Conservation (phyloP, 2,888 invertebrate species). For the Volucella inflata region DNA sequence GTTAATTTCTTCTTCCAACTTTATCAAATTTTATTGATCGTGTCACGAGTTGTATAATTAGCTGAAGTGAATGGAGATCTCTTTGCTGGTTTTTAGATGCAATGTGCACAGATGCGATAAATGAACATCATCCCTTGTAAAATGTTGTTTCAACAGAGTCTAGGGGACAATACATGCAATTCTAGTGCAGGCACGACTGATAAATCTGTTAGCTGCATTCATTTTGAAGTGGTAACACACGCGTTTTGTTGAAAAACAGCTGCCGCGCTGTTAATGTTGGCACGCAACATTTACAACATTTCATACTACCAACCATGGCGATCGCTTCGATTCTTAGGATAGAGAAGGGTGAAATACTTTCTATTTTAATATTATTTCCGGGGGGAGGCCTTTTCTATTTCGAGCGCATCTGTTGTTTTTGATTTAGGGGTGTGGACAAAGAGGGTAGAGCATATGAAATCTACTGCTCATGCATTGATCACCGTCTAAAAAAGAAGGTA, state of each 20-base stretch:
- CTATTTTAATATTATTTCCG: slow-evolving; percentile 60
- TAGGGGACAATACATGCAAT: slow-evolving; percentile 61
- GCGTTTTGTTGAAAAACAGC: slow-evolving; percentile 54
- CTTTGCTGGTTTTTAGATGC: slow-evolving; percentile 12
- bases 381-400: slow-evolving; percentile 43
- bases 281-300: slow-evolving; percentile 60
- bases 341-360: slow-evolving; percentile 73
- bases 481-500: not conserved
- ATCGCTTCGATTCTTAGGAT: slow-evolving; percentile 31
- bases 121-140: slow-evolving; percentile 65
- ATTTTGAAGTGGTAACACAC: slow-evolving; percentile 53
- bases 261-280: slow-evolving; percentile 52
- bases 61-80: slow-evolving; percentile 43
- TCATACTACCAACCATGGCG: slow-evolving; percentile 26
- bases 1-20: slow-evolving; percentile 29
- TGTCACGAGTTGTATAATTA: slow-evolving; percentile 69
- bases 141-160: slow-evolving; percentile 3
- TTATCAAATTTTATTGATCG: slow-evolving; percentile 61
- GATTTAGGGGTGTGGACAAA: slow-evolving; percentile 54
- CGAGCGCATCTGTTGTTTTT: slow-evolving; percentile 60
- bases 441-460: slow-evolving; percentile 30
- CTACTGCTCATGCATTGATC: not conserved
- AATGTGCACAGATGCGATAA: slow-evolving; percentile 46
- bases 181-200: slow-evolving; percentile 27
- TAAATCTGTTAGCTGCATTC: slow-evolving; percentile 64